These are phyloP conservation scores for Arbacia lixula DNA, from an alignment of 53 echinoderm and acorn worm genomes.

Conservation along the genomic window DNA sequence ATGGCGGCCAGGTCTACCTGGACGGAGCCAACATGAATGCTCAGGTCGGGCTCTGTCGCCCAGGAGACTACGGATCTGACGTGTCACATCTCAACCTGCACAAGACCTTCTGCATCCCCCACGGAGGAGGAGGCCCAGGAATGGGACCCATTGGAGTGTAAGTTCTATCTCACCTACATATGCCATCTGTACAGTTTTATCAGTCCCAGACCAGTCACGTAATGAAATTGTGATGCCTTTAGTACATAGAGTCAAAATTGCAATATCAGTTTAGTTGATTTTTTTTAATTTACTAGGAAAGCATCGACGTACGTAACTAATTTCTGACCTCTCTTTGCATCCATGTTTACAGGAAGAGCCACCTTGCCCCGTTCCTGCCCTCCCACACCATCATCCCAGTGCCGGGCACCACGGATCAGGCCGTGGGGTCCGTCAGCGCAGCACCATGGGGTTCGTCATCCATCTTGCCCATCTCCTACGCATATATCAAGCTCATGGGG, in stretches of 20 bases:
- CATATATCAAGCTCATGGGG: conserved; percentile 99
- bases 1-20: conserved; percentile 96
- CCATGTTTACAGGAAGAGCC: conserved; percentile 93
- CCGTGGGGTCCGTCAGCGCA: conserved; percentile 85
- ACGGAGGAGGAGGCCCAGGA: conserved; percentile 97
- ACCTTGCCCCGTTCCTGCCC: conserved; percentile 88
- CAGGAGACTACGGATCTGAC: conserved; percentile 92
- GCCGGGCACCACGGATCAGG: conserved; percentile 20
- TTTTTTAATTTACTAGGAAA: not conserved
- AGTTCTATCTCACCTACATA: conserved; percentile 58
- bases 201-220: no score
- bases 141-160: conserved; percentile 98
- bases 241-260: not conserved
- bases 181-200: no score
- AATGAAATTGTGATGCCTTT: not conserved
- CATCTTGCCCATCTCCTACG: conserved; percentile 92
- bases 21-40: conserved; percentile 99
- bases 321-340: not conserved
- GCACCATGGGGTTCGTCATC: conserved; percentile 97
- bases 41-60: conserved; percentile 92
- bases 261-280: not conserved
- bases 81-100: conserved; percentile 97
- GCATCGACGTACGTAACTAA: not conserved
- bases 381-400: conserved; percentile 70
- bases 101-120: conserved; percentile 98